Conservation (phyloP, 2,113 vertebrate genomes). For the Rhinoderma darwinii region DNA sequence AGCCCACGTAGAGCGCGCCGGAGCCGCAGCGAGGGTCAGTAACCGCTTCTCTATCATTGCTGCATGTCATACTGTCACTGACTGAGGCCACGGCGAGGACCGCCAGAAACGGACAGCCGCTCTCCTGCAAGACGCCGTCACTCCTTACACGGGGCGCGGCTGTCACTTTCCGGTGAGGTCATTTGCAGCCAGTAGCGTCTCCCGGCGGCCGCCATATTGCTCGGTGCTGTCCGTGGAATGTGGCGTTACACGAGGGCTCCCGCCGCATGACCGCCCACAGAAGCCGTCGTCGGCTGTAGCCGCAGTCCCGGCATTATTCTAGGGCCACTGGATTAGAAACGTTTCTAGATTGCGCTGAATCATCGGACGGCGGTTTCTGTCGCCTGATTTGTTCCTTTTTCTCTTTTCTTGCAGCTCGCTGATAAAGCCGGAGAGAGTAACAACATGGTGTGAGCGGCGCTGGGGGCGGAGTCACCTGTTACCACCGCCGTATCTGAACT, state of each 20-base stretch:
- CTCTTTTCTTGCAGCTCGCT: slow-evolving; percentile 81
- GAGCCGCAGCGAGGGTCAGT: slow-evolving; percentile 92
- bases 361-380: not conserved
- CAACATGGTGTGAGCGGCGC: slow-evolving; percentile 89
- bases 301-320: not conserved
- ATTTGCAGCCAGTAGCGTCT: no score
- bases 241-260: no score
- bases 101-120: no score
- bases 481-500: not conserved
- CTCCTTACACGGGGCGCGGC: not conserved
- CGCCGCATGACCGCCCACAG: no score
- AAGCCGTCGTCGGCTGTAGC: no score
- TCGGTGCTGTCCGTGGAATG: not conserved
- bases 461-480: slow-evolving; percentile 10
- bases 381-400: slow-evolving; percentile 52
- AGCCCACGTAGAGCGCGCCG: slow-evolving; percentile 92
- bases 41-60: slow-evolving; percentile 78
- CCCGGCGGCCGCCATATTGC: no score
- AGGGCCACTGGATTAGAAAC: not conserved
- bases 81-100: not conserved
- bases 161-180: no score
- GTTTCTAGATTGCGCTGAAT: not conserved
- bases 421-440: slow-evolving; percentile 95
- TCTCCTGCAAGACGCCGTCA: not conserved
- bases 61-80: slow-evolving; percentile 56